A percentile compares a stretch with the other conserved stretches of the same genome.
Evolutionary conservation across 2,797 vertebrate genomes (phyloP).

Genomic region (Lates japonicus): DNA sequence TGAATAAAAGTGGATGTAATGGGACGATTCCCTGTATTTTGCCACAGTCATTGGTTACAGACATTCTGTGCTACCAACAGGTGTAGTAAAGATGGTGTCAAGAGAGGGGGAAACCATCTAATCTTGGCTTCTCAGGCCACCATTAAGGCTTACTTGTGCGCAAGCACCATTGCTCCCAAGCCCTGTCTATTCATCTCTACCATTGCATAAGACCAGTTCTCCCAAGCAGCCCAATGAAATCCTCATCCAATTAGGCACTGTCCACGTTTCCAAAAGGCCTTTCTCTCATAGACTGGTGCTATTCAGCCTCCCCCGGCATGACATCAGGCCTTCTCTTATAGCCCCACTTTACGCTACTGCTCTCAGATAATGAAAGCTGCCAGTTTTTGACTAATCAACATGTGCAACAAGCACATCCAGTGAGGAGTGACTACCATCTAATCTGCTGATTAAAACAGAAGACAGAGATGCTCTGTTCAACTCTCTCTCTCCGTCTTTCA

Average conservation of each 20-base stretch:
- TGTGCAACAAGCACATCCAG: conserved; percentile 84
- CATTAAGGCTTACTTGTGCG: conserved; percentile 62
- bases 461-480: conserved; percentile 81
- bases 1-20: not conserved
- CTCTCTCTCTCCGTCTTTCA: conserved; percentile 43
- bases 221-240: conserved; percentile 79
- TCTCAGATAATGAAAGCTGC: conserved; percentile 84
- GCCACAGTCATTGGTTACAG: not conserved
- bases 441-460: conserved; percentile 81
- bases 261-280: conserved; percentile 84
- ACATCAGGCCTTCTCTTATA: conserved; percentile 84
- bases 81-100: conserved; percentile 36
- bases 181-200: conserved; percentile 74
- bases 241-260: conserved; percentile 87
- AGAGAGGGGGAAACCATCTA: conserved; percentile 31
- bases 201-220: conserved; percentile 83
- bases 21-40: not conserved
- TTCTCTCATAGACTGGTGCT: conserved; percentile 80
- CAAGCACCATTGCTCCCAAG: conserved; percentile 68
- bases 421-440: conserved; percentile 82
- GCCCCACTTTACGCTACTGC: conserved; percentile 83
- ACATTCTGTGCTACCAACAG: conserved; percentile 13
- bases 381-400: conserved; percentile 87
- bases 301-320: conserved; percentile 83
- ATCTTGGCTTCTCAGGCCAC: conserved; percentile 44